Evolutionary conservation across 2,888 invertebrate species (phyloP).

Genomic region (Hesperia comma): DNA sequence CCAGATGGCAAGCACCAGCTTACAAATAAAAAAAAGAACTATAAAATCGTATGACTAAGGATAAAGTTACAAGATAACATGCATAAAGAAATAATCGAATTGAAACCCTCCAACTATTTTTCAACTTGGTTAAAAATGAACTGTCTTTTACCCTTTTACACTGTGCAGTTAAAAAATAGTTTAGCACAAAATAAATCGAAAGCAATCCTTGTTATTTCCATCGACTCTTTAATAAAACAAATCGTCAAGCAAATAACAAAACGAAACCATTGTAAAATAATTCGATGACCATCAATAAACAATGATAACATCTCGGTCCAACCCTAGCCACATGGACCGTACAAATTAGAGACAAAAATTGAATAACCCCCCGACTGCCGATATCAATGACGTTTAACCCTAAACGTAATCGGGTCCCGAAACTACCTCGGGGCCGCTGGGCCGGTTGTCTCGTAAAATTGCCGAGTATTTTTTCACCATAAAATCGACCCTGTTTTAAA

Average conservation of each 20-base stretch:
- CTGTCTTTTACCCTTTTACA: too few relatives aligned
- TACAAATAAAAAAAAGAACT: too few relatives aligned
- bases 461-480: constrained; percentile 77
- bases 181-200: too few relatives aligned
- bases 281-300: constrained; percentile 55
- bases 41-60: too few relatives aligned
- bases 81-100: too few relatives aligned
- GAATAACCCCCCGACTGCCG: constrained; percentile 78
- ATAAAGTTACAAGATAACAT: too few relatives aligned
- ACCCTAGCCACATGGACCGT: constrained; percentile 67
- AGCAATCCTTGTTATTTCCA: too few relatives aligned
- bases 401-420: constrained; percentile 82
- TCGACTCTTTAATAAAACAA: too few relatives aligned
- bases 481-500: constrained; percentile 71
- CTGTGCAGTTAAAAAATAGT: too few relatives aligned
- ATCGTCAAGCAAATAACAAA: constrained; percentile 2
- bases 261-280: constrained; percentile 24
- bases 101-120: too few relatives aligned
- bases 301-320: constrained; percentile 55
- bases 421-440: constrained; percentile 81
- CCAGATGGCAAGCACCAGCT: too few relatives aligned
- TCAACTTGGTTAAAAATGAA: too few relatives aligned
- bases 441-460: constrained; percentile 74
- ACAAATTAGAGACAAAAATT: constrained; percentile 78
- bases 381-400: constrained; percentile 84